Evolutionary conservation across 2,113 vertebrate genomes (phyloP).

Genomic region (Bucco capensis): DNA sequence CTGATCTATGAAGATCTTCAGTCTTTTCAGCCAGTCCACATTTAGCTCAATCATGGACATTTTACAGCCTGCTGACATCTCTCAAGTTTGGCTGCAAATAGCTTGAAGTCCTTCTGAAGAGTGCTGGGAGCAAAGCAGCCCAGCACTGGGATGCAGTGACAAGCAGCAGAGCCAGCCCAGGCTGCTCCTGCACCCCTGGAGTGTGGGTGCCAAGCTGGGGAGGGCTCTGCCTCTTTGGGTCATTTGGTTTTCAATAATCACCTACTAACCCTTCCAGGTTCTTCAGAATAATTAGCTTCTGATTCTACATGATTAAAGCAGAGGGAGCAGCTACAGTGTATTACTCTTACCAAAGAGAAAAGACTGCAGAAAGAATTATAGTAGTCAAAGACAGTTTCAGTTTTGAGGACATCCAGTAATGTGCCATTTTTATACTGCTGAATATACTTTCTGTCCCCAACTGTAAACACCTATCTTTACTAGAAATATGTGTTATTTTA

Average conservation of each 20-base stretch:
- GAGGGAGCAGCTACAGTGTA: neutral
- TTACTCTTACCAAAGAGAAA: neutral
- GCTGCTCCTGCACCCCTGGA: too few species aligned
- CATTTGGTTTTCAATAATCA: neutral
- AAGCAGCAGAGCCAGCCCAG: neutral
- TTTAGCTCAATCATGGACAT: neutral
- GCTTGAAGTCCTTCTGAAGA: conserved; percentile 22
- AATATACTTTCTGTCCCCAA: neutral
- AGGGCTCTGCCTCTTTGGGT: neutral
- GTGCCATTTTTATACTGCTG: neutral
- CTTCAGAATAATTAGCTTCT: neutral
- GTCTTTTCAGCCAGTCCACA: neutral
- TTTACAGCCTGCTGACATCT: neutral
- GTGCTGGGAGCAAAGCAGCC: neutral
- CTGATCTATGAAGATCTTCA: neutral
- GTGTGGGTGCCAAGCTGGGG: neutral
- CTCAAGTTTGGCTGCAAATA: conserved; percentile 21
- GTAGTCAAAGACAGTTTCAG: neutral
- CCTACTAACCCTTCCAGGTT: neutral
- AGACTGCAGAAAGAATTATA: neutral
- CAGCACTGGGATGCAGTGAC: neutral
- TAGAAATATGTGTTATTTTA: neutral
- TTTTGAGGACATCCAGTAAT: neutral
- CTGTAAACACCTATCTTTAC: neutral
- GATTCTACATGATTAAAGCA: neutral